A percentile compares a stretch with the other conserved stretches of the same genome.
Evolutionary conservation across 2,113 vertebrate species (phyloP).

Genomic region (Rhinoptilus africanus): DNA sequence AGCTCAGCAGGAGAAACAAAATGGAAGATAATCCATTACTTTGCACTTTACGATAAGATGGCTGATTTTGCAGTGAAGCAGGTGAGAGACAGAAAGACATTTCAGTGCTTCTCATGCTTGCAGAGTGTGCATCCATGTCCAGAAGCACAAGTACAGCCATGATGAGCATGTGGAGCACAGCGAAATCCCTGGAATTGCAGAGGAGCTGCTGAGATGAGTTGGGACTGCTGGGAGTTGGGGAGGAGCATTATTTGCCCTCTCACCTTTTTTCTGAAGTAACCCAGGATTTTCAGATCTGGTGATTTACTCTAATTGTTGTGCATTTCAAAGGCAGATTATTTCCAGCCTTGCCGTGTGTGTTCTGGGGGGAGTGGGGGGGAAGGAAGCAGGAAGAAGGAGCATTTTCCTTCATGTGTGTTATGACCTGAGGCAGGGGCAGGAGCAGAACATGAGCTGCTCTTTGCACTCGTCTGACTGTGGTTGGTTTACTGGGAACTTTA

Average conservation of each 20-base stretch:
- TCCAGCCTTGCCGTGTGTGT: not conserved
- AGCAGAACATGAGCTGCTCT: not conserved
- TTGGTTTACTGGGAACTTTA: not conserved
- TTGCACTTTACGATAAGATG: not conserved
- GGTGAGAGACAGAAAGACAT: not conserved
- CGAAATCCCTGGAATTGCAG: not conserved
- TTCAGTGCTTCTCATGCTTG: not conserved
- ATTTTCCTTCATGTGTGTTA: not conserved
- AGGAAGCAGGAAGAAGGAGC: not conserved
- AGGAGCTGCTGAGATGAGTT: not conserved
- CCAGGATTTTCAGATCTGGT: not conserved
- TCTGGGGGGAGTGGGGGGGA: fast-evolving
- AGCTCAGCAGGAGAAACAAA: not conserved
- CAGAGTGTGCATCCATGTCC: fast-evolving
- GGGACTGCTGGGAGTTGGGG: not conserved
- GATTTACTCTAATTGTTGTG: not conserved
- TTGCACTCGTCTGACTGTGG: not conserved
- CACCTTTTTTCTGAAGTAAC: not conserved
- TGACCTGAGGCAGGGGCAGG: not conserved
- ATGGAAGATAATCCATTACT: not conserved
- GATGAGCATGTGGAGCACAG: not conserved
- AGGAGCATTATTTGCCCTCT: not conserved
- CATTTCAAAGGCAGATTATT: not conserved
- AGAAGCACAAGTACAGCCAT: fast-evolving
- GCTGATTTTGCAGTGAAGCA: not conserved